Conservation (phyloP, 2,888 invertebrate genomes). For the Acleris emargana region DNA sequence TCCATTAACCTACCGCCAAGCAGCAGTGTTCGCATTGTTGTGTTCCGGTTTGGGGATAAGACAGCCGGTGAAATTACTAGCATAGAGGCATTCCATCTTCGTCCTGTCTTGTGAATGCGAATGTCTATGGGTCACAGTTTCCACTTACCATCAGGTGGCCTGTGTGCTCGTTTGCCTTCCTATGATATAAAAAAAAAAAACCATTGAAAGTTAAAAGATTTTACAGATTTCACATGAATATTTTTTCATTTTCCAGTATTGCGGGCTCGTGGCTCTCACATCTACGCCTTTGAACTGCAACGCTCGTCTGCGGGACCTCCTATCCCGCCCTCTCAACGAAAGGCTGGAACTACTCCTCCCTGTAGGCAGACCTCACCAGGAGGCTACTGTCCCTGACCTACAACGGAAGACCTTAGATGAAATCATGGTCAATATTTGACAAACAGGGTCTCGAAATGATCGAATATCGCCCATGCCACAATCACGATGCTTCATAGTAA, state of each 20-base stretch:
- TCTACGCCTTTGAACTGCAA: slow-evolving; percentile 97
- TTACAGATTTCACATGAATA: not conserved
- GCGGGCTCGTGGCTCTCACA: slow-evolving; percentile 93
- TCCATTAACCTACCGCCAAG: too few relatives aligned
- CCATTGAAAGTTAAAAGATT: too few relatives aligned
- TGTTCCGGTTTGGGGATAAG: too few relatives aligned
- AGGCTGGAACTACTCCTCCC: slow-evolving; percentile 92
- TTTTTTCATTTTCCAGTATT: slow-evolving; percentile 83
- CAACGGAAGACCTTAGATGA: slow-evolving; percentile 88
- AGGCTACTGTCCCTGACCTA: slow-evolving; percentile 91
- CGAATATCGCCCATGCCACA: too few relatives aligned
- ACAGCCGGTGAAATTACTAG: too few relatives aligned
- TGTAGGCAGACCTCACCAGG: slow-evolving; percentile 91
- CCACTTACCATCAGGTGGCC: too few relatives aligned
- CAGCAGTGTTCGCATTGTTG: too few relatives aligned
- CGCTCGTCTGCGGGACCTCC: slow-evolving; percentile 88
- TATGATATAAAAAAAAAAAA: too few relatives aligned
- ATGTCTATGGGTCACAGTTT: too few relatives aligned
- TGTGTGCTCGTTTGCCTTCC: too few relatives aligned
- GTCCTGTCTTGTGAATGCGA: too few relatives aligned
- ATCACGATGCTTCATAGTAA: not conserved
- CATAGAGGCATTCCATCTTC: too few relatives aligned
- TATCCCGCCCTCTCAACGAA: slow-evolving; percentile 91
- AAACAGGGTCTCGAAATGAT: slow-evolving; percentile 4
- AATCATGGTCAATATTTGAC: slow-evolving; percentile 86